A percentile compares a stretch with the other conserved stretches of the same genome.
phyloP scores from a whole-genome alignment of 2,797 vertebrate species.

The Phrynocephalus guinanensis region DNA sequence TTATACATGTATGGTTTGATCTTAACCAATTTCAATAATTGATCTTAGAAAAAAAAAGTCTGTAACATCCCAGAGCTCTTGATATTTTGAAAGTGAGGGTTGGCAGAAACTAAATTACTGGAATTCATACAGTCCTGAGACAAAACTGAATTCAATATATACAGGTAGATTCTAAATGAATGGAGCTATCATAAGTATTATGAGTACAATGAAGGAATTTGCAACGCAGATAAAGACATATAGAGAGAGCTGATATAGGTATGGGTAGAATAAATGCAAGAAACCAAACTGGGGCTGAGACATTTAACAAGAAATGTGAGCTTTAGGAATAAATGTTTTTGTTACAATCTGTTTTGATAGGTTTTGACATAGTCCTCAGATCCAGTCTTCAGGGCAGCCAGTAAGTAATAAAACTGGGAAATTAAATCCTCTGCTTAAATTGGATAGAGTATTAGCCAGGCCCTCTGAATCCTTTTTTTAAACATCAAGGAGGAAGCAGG shows the following conservation, averaged over 20 bases:
- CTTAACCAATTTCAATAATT: neutral
- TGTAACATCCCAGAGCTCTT: neutral
- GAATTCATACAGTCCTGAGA: neutral
- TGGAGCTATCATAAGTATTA: neutral
- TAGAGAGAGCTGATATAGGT: neutral
- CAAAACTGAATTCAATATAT: neutral
- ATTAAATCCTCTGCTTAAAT: conserved; percentile 32
- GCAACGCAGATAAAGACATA: neutral
- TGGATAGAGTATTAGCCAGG: conserved; percentile 26
- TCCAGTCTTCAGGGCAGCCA: neutral
- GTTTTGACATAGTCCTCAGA: conserved; percentile 15
- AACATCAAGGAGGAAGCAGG: conserved; percentile 30
- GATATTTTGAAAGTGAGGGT: neutral
- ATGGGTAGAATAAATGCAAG: neutral
- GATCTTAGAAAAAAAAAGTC: neutral
- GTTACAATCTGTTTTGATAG: neutral
- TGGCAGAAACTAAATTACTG: neutral
- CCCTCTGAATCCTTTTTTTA: conserved; percentile 12
- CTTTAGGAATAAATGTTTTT: neutral
- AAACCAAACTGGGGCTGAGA: neutral
- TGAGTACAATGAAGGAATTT: neutral
- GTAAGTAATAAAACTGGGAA: conserved; percentile 21
- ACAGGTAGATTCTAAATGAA: neutral
- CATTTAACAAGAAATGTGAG: neutral
- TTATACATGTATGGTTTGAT: neutral